Evolutionary conservation across 1,140 invertebrate species (phyloP).

Genomic region (Eriosoma lanigerum): DNA sequence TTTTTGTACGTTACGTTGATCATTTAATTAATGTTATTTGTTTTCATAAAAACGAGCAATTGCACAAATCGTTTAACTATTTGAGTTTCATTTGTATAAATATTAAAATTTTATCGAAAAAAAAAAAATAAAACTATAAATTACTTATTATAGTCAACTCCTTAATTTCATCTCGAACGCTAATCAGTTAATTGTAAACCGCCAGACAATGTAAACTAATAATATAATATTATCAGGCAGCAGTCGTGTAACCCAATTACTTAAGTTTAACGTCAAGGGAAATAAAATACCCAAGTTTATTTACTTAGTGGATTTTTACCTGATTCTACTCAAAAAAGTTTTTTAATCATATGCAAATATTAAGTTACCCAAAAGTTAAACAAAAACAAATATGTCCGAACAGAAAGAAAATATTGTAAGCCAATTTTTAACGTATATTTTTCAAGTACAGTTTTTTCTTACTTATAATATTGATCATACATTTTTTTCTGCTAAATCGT

Average conservation of each 20-base stretch:
- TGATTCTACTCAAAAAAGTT: slow-evolving; percentile 24
- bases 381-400: background rate
- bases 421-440: background rate
- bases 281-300: slow-evolving; percentile 27
- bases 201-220: background rate
- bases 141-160: no score
- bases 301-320: background rate
- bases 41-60: no score
- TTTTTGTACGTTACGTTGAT: no score
- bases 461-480: background rate
- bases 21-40: no score
- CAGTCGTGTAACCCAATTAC: slow-evolving; percentile 18
- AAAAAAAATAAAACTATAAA: no score
- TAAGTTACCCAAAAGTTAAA: background rate
- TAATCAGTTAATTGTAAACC: slow-evolving; percentile 24
- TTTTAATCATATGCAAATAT: slow-evolving; percentile 31
- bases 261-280: slow-evolving; percentile 15
- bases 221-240: no score
- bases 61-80: no score
- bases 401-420: background rate
- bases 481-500: background rate
- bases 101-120: no score
- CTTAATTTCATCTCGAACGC: no score
- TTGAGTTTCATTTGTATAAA: no score
- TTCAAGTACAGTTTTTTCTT: background rate